Base-by-base conservation (phyloP, 1,140 invertebrate species). In the Caenorhabditis remanei region DNA sequence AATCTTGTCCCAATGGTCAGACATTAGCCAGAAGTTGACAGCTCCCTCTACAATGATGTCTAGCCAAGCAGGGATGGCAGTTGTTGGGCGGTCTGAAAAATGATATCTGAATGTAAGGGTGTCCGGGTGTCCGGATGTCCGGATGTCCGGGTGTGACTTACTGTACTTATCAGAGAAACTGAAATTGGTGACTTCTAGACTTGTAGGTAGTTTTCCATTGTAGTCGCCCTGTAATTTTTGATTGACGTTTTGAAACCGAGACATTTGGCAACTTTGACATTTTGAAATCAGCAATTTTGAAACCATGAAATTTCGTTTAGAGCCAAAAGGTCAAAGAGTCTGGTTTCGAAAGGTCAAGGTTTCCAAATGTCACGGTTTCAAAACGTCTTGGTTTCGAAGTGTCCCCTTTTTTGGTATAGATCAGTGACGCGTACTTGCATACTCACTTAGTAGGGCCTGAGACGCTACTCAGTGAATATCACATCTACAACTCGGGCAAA, bases 121-220 rank as follows among this genome's bases (percentile, higher is more conserved):
- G 24, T 41, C 40, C 1, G 2, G 13, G 2, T 65, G 7, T 65
- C 40, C 8, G n/a, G 63, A 3, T 67, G 32, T 40, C 24, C 13
- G 63, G 11, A 48, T 1, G 32, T 32, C 32, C 32, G 2, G 32
- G 32, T 32, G 32, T 32, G n/a, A 75, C 41, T 46, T 75, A 75
- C 67, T 75, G 67, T 75, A 75, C 24, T 75, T 75, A 48, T 75
- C 67, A 4, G 67, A n/a, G 19, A 75, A 46, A 13, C 67, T 75
- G 41, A 75, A 48, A 9, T 14, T 75, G 16, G 67, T 19, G 4
- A 75, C 5, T 75, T 75, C 43, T 19, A 75, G 11, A 43, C 9
- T 16, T 7, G 41, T 7, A 7, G 67, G 67, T 4, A 75, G 5
- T 32, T 46, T 43, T 40, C 67, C 67, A 46, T 43, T 75, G 43